Conservation (phyloP, 2,113 vertebrate genomes). For the Tympanuchus pallidicinctus region DNA sequence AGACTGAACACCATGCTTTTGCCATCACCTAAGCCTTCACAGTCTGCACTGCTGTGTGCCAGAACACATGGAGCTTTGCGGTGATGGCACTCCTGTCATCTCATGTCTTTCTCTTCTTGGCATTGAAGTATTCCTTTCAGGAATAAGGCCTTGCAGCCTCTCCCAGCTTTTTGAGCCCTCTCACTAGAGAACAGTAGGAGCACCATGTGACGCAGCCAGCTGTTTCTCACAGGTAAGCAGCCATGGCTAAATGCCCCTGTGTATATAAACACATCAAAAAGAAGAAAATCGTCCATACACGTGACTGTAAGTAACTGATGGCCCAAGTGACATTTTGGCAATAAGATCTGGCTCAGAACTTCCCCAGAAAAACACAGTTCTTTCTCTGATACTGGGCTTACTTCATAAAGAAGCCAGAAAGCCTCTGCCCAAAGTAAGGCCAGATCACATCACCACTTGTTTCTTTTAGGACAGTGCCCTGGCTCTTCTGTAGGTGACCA, state of each 20-base stretch:
- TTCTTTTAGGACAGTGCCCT: neutral
- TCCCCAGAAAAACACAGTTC: neutral
- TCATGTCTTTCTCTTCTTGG: neutral
- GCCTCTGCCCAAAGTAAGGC: neutral
- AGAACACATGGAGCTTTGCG: neutral
- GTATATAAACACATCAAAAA: accelerated
- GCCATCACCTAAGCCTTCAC: accelerated
- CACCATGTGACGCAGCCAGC: accelerated
- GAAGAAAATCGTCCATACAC: neutral
- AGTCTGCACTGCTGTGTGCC: accelerated
- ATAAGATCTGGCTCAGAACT: neutral
- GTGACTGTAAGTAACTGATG: neutral
- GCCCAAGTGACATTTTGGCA: neutral
- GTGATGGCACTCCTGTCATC: accelerated
- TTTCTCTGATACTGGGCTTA: neutral
- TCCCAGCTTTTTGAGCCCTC: neutral
- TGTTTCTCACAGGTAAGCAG: accelerated
- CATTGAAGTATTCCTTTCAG: accelerated
- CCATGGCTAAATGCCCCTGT: accelerated
- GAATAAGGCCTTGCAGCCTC: accelerated
- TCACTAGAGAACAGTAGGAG: neutral
- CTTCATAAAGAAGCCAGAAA: neutral
- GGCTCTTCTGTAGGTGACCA: neutral
- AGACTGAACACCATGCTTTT: accelerated
- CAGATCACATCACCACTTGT: neutral